Conservation (phyloP, 2,888 invertebrate genomes). For the Drosophila atripex region DNA sequence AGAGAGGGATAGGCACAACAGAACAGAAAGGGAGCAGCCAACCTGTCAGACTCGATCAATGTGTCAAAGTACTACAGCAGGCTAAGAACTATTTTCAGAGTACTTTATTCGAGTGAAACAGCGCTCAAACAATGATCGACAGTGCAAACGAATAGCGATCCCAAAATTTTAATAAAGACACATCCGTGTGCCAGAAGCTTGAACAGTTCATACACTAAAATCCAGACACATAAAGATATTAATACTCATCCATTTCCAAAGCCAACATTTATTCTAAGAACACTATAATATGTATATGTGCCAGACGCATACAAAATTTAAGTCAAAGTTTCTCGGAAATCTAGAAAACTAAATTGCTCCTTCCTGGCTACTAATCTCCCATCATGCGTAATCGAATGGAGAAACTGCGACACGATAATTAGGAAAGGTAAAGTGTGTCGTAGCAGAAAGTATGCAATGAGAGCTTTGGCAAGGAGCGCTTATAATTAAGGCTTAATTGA, state of each 20-base stretch:
- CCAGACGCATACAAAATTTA: neutral
- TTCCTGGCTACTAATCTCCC: conserved; percentile 5
- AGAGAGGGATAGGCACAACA: neutral
- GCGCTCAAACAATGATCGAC: too few relatives aligned
- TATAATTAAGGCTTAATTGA: conserved; percentile 73
- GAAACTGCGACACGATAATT: conserved; percentile 53
- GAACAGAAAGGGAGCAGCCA: neutral
- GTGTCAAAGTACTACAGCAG: conserved; percentile 18
- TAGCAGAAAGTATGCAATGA: conserved; percentile 47
- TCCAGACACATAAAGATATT: too few relatives aligned
- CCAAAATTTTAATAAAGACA: too few relatives aligned
- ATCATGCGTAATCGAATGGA: conserved; percentile 27
- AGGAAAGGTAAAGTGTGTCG: conserved; percentile 46
- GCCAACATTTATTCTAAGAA: neutral
- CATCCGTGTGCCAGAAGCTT: too few relatives aligned
- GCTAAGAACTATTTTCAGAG: conserved; percentile 18
- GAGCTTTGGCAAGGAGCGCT: conserved; percentile 37
- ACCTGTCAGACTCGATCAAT: conserved; percentile 30
- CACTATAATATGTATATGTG: too few relatives aligned
- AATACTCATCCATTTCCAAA: neutral
- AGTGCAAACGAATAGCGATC: too few relatives aligned
- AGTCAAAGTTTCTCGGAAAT: neutral
- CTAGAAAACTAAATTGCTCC: neutral
- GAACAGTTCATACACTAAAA: too few relatives aligned
- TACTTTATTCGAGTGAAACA: neutral